Percentiles rank a stretch among this genome's conserved stretches.
Conservation (phyloP, 1,140 invertebrate species). For the Saccostrea echinata region DNA sequence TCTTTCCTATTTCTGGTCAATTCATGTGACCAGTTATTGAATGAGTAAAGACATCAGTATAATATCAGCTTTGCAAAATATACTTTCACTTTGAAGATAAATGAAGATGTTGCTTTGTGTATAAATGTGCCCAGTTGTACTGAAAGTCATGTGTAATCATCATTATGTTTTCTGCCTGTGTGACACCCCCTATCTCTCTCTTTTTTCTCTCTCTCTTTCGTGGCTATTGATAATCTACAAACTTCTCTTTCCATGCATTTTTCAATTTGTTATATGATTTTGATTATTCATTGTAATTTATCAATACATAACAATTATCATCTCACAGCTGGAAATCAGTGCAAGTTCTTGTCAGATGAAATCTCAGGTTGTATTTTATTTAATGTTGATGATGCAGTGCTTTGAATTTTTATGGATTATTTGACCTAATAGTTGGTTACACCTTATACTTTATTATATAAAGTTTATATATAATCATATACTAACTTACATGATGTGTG, state of each 20-base stretch:
- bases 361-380: slow-evolving; percentile 30
- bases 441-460: too few species aligned
- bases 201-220: not conserved
- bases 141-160: not conserved
- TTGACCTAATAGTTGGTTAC: not conserved
- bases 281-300: not conserved
- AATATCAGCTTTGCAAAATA: not conserved
- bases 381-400: not conserved
- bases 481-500: not conserved
- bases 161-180: not conserved
- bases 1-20: not conserved
- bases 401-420: not conserved
- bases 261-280: not conserved
- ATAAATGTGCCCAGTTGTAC: not conserved
- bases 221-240: not conserved
- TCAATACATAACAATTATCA: not conserved
- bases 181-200: not conserved
- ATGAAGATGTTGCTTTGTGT: not conserved
- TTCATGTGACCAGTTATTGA: not conserved
- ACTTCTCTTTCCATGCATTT: not conserved
- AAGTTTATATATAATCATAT: too few species aligned
- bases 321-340: not conserved
- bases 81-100: not conserved
- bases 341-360: not conserved
- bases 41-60: not conserved